Conservation (phyloP, 2,888 invertebrate genomes). For the Tribolium freemani region DNA sequence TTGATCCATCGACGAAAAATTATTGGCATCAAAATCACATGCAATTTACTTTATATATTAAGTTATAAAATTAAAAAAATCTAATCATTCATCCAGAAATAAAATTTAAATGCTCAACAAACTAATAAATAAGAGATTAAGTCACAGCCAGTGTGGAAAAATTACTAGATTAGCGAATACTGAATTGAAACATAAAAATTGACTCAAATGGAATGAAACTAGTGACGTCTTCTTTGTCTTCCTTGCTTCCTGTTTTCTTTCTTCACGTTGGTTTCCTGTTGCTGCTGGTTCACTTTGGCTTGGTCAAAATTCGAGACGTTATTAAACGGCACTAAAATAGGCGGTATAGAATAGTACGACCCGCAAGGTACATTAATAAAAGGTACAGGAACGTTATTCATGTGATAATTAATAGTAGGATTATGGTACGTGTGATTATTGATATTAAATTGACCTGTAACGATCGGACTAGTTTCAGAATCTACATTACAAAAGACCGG, state of each 20-base stretch:
- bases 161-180: conserved; percentile 41
- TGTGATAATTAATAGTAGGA: conserved; percentile 63
- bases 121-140: conserved; percentile 31
- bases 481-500: conserved; percentile 46
- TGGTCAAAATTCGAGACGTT: conserved; percentile 37
- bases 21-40: not conserved
- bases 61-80: conserved; percentile 9
- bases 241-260: conserved; percentile 31
- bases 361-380: conserved; percentile 51
- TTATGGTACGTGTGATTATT: conserved; percentile 62
- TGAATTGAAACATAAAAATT: conserved; percentile 28
- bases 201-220: conserved; percentile 14
- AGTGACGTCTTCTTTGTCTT: conserved; percentile 30
- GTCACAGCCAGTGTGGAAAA: conserved; percentile 34
- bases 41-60: not conserved
- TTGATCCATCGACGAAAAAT: not conserved
- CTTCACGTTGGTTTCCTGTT: conserved; percentile 34
- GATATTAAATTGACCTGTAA: conserved; percentile 60
- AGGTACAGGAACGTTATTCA: conserved; percentile 55
- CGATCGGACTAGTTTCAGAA: conserved; percentile 52
- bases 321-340: conserved; percentile 52
- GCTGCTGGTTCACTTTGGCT: conserved; percentile 7
- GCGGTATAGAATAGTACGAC: conserved; percentile 52
- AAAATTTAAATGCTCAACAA: conserved; percentile 33
- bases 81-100: conserved; percentile 17